phyloP scores from a whole-genome alignment of 2,797 vertebrate genomes.

The Champsocephalus esox region DNA sequence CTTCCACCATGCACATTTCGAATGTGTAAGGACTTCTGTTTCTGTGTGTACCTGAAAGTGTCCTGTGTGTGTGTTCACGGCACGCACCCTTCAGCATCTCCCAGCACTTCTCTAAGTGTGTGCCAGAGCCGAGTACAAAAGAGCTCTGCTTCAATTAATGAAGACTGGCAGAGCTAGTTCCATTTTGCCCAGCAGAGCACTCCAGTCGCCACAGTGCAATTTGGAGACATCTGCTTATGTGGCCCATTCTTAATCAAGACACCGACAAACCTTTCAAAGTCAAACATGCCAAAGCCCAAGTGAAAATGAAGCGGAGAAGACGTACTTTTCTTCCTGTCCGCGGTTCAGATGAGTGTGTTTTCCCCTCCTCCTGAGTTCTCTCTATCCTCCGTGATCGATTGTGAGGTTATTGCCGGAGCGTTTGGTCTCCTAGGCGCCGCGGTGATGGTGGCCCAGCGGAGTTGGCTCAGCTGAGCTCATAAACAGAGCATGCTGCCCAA shows the following conservation, averaged over 20 bases:
- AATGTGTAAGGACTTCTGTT: background rate
- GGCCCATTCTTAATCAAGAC: conserved; percentile 27
- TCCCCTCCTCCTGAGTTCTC: conserved; percentile 16
- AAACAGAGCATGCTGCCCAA: conserved; percentile 70
- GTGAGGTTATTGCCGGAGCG: conserved; percentile 32
- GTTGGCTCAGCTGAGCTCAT: conserved; percentile 65
- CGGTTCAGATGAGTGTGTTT: background rate
- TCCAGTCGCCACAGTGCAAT: conserved; percentile 27
- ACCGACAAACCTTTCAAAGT: conserved; percentile 17
- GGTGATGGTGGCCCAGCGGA: conserved; percentile 22
- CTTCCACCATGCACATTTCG: background rate
- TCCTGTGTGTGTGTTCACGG: conserved; percentile 8
- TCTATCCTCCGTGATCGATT: conserved; percentile 37
- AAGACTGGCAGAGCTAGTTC: conserved; percentile 47
- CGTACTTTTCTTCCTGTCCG: background rate
- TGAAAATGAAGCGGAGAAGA: conserved; percentile 11
- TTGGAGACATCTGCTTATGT: conserved; percentile 51
- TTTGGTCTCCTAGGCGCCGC: conserved; percentile 47
- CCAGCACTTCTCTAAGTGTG: conserved; percentile 25
- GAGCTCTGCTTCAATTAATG: conserved; percentile 39
- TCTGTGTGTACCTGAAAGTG: background rate
- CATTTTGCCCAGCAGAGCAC: conserved; percentile 39
- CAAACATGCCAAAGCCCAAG: conserved; percentile 2
- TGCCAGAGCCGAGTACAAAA: conserved; percentile 36
- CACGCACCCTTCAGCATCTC: conserved; percentile 12